A percentile compares a stretch with the other conserved stretches of the same genome.
Evolutionary conservation across 64 coral and sea anemone species (phyloP).

Genomic region (Orbicella faveolata): DNA sequence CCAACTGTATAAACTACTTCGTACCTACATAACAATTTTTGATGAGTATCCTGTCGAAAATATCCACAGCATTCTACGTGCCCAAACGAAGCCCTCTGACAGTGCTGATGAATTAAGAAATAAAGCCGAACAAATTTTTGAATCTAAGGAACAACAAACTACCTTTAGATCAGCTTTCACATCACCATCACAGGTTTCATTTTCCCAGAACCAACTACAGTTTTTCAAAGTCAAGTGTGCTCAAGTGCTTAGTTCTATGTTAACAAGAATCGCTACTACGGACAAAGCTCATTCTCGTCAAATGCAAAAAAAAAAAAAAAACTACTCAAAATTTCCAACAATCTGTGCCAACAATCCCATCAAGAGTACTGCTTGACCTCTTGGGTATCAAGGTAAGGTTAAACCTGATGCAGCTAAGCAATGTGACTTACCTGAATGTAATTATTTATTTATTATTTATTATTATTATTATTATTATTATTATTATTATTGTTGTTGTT

Average conservation of each 20-base stretch:
- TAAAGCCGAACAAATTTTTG: slow-evolving; percentile 40
- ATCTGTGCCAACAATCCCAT: too few species aligned
- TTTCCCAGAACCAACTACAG: slow-evolving; percentile 23
- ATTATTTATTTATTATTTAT: not conserved
- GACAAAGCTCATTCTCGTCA: slow-evolving; percentile 1
- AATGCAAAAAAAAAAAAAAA: not conserved
- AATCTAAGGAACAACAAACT: slow-evolving; percentile 16
- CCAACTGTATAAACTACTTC: slow-evolving; percentile 21
- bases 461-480: too few species aligned
- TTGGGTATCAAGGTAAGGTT: too few species aligned
- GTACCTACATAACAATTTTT: slow-evolving; percentile 4
- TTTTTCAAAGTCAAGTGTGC: slow-evolving; percentile 52
- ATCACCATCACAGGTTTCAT: not conserved
- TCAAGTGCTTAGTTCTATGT: slow-evolving; percentile 1
- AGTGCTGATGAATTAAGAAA: slow-evolving; percentile 28
- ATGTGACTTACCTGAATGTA: slow-evolving; percentile 15
- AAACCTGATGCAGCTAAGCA: too few species aligned
- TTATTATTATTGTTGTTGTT: too few species aligned
- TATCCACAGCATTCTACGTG: slow-evolving; percentile 36
- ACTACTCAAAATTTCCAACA: not conserved
- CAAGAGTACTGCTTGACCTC: too few species aligned
- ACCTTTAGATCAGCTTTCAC: slow-evolving; percentile 7
- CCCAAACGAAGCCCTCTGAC: slow-evolving; percentile 49
- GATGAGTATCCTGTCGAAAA: slow-evolving; percentile 69
- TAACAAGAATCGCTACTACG: slow-evolving; percentile 7